Evolutionary conservation across 2,797 vertebrate species (phyloP).

Genomic region (Apogon talboti): DNA sequence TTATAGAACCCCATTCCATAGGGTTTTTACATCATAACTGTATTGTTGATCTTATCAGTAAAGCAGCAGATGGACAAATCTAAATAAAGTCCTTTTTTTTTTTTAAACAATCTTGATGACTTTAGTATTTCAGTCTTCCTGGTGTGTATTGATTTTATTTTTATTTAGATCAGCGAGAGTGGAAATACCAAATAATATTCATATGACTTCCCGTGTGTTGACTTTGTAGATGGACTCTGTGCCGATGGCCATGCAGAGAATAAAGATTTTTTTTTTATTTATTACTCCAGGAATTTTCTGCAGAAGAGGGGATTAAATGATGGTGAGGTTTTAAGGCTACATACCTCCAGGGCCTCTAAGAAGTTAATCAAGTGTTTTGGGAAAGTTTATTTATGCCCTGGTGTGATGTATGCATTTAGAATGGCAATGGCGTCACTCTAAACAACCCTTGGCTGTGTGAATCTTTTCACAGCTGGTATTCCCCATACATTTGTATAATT

Average conservation of each 20-base stretch:
- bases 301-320: slow-evolving; percentile 70
- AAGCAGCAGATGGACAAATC: no score
- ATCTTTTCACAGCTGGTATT: slow-evolving; percentile 62
- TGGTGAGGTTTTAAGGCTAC: slow-evolving; percentile 66
- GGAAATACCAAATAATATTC: slow-evolving; percentile 29
- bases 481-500: slow-evolving; percentile 79
- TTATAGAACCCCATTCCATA: no score
- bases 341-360: slow-evolving; percentile 64
- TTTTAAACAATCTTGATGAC: no score
- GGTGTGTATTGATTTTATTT: not conserved
- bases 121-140: not conserved
- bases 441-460: slow-evolving; percentile 69
- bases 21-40: no score
- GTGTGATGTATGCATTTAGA: slow-evolving; percentile 63
- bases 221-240: slow-evolving; percentile 35
- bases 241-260: slow-evolving; percentile 61
- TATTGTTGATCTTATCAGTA: no score
- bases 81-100: no score
- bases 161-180: not conserved
- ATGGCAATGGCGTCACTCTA: slow-evolving; percentile 68
- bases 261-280: slow-evolving; percentile 67
- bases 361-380: slow-evolving; percentile 76
- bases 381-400: slow-evolving; percentile 66
- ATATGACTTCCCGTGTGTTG: slow-evolving; percentile 36
- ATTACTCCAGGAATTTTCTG: slow-evolving; percentile 60